Base-by-base conservation (phyloP, 2,797 vertebrate genomes). In the Leptodactylus fallax region DNA sequence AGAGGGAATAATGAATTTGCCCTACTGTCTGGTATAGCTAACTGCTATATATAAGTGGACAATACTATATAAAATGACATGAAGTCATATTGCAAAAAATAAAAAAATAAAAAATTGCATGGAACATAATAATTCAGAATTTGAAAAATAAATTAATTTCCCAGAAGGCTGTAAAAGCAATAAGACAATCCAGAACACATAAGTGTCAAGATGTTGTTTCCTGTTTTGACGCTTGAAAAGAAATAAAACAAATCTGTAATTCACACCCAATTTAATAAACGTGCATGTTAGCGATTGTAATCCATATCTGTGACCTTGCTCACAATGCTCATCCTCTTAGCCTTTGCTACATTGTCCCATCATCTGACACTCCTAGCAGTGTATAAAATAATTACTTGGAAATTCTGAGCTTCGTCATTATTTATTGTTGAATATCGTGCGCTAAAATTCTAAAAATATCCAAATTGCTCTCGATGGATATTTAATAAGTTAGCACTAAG, bases 101-200 rank as follows among this genome's bases (percentile, higher is more conserved):
- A n/a, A n/a, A n/a, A n/a, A n/a, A n/a, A n/a, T n/a, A n/a, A n/a
- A n/a, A n/a, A 4, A 47, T 25, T 69, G n/a, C 61, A 25, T 53
- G 47, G n/a, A 36, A 82, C 47, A 3, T 21, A 23, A 55, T 53
- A 63, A 83, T 55, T 83, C 81, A 83, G 55, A 21, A 83, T 71
- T 16, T 21, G 49, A 71, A 19, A 49, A 12, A 19, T 16, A 58
- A 27, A 79, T 58, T 21, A 58, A 51, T 82, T 82, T 69, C 21
- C 47, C 80, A 10, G 61, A 23, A 69, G 80, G 67, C 45, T 67
- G 47, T 27, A 25, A 67, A 69, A 82, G n/a, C 80, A 63, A 81
- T 25, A 51, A 67, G 7, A 2, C 3, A 23, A 53, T 53, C n/a
- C 45, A 69, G 21, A 53, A 55, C 63, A 25, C 63, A 51, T 51